Conservation (phyloP, 2,113 vertebrate genomes). For the Carassius auratus region DNA sequence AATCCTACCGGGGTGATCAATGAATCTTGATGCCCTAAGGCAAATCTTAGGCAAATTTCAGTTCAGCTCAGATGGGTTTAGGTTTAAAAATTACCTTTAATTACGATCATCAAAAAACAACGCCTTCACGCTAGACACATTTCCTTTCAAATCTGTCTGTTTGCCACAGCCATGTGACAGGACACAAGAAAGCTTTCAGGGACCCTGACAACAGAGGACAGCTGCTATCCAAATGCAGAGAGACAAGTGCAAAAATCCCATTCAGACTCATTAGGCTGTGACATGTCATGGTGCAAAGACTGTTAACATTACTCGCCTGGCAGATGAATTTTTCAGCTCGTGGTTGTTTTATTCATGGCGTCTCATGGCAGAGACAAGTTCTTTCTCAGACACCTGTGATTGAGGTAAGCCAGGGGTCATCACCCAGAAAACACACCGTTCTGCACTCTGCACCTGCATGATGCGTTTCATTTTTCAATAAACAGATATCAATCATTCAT, state of each 20-base stretch:
- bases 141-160: conserved; percentile 17
- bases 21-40: neutral
- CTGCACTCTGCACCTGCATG: conserved; percentile 21
- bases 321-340: conserved; percentile 51
- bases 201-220: conserved; percentile 16
- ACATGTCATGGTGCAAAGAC: conserved; percentile 26
- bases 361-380: conserved; percentile 15
- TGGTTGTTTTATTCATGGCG: conserved; percentile 44
- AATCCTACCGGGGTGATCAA: neutral
- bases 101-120: neutral
- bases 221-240: conserved; percentile 29
- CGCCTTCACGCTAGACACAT: neutral
- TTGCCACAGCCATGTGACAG: neutral
- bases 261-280: conserved; percentile 50
- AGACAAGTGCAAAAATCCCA: conserved; percentile 50
- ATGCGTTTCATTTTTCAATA: conserved; percentile 22
- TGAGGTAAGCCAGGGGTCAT: conserved; percentile 25
- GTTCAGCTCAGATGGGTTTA: neutral
- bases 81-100: neutral
- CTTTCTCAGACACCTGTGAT: conserved; percentile 24
- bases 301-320: conserved; percentile 5
- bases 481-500: conserved; percentile 33
- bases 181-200: conserved; percentile 48
- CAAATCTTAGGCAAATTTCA: neutral
- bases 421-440: conserved; percentile 4